These are phyloP conservation scores for Drosophila lacicola DNA, from an alignment of 2,888 invertebrate species.

Conservation along the genomic window DNA sequence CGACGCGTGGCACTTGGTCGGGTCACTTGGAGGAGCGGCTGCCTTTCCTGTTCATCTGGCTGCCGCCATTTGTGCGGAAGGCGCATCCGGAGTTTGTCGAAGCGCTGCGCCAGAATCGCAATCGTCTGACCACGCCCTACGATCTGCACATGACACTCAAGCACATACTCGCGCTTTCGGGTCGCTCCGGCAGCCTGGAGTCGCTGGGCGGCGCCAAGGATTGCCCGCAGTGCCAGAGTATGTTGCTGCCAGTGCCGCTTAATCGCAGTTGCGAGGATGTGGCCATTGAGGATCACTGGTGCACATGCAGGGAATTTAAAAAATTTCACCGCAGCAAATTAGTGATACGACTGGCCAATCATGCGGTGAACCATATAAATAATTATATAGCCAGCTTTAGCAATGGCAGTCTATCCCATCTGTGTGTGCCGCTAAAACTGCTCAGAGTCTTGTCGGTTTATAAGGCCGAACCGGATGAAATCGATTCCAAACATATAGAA, in stretches of 20 bases:
- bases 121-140: conserved; percentile 90
- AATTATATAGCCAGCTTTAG: conserved; percentile 68
- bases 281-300: conserved; percentile 90
- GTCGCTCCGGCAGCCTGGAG: conserved; percentile 79
- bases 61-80: conserved; percentile 88
- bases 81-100: conserved; percentile 86
- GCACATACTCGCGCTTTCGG: conserved; percentile 87
- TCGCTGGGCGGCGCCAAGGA: conserved; percentile 71
- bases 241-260: conserved; percentile 87
- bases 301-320: conserved; percentile 89
- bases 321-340: background rate
- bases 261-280: conserved; percentile 89
- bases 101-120: conserved; percentile 87
- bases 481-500: conserved; percentile 41
- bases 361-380: conserved; percentile 80
- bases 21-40: conserved; percentile 92
- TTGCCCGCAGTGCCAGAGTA: conserved; percentile 88
- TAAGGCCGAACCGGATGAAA: conserved; percentile 73
- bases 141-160: conserved; percentile 91
- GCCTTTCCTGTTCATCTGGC: conserved; percentile 90
- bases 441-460: conserved; percentile 86
- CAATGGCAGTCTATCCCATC: conserved; percentile 75
- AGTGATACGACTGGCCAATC: conserved; percentile 84
- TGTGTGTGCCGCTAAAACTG: conserved; percentile 86
- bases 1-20: conserved; percentile 88